Conservation (phyloP, 2,113 vertebrate genomes). For the Symphodus melops region DNA sequence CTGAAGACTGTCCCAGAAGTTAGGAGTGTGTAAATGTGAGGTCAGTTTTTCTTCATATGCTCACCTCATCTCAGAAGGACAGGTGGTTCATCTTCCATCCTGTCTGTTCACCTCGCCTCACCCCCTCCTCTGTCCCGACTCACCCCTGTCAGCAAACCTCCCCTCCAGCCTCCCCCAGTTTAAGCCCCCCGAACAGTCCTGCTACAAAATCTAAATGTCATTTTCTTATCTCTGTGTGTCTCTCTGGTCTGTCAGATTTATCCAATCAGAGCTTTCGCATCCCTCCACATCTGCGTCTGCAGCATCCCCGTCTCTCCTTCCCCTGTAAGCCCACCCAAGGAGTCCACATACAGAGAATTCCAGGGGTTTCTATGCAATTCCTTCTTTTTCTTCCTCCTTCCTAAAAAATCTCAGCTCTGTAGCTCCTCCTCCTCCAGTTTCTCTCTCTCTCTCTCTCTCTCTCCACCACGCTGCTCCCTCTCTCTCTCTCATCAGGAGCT, state of each 20-base stretch:
- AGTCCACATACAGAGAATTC: slow-evolving; percentile 57
- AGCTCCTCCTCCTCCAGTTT: slow-evolving; percentile 59
- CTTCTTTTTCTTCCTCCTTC: slow-evolving; percentile 12
- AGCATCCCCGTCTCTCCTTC: slow-evolving; percentile 43
- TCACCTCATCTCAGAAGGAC: slow-evolving; percentile 57
- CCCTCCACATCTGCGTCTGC: slow-evolving; percentile 51
- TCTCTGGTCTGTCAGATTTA: slow-evolving; percentile 21
- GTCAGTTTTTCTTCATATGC: slow-evolving; percentile 22
- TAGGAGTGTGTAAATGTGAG: slow-evolving; percentile 18
- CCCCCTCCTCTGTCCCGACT: slow-evolving; percentile 31
- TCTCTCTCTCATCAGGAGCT: slow-evolving; percentile 57
- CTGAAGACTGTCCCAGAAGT: slow-evolving; percentile 10
- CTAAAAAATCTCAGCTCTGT: slow-evolving; percentile 47
- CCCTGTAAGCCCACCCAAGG: slow-evolving; percentile 45
- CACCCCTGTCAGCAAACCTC: slow-evolving; percentile 32
- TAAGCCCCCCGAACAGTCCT: slow-evolving; percentile 48
- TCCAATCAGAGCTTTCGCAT: slow-evolving; percentile 64
- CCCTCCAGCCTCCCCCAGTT: slow-evolving; percentile 3
- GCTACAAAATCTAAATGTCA: slow-evolving; percentile 65
- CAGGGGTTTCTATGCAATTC: slow-evolving; percentile 37
- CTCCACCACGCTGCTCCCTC: slow-evolving; percentile 36
- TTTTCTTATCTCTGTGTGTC: slow-evolving; percentile 58
- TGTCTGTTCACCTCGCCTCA: slow-evolving; percentile 47
- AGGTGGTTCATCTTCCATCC: slow-evolving; percentile 41
- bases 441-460: slow-evolving; percentile 47